Conservation (phyloP, 2,888 invertebrate species). For the Rotaria magnacalcarata region DNA sequence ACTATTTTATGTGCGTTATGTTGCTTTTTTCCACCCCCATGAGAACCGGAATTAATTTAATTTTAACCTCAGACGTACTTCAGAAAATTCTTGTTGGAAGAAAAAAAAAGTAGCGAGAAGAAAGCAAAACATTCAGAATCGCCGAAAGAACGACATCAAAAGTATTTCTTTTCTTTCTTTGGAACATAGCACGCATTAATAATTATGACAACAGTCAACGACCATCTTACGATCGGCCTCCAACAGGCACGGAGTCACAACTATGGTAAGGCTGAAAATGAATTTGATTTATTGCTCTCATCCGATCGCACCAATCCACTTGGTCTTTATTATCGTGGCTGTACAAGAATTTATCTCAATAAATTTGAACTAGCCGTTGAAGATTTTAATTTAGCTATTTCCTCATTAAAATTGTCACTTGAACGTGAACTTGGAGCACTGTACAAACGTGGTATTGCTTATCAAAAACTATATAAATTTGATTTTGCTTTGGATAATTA, state of each 20-base stretch:
- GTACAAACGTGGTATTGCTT: not conserved
- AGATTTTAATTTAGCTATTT: not conserved
- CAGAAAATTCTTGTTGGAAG: too few species aligned
- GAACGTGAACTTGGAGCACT: not conserved
- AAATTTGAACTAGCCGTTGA: not conserved
- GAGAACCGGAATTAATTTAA: too few species aligned
- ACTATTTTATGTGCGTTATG: too few species aligned
- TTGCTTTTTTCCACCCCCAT: too few species aligned
- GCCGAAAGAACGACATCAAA: not conserved
- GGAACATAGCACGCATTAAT: too few species aligned
- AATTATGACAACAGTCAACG: too few species aligned
- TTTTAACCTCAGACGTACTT: too few species aligned
- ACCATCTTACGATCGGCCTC: not conserved
- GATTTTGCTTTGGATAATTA: not conserved
- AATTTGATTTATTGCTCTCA: not conserved
- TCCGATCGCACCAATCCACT: not conserved
- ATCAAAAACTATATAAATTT: not conserved
- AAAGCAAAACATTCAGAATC: too few species aligned
- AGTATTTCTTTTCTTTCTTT: too few species aligned
- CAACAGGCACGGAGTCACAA: not conserved
- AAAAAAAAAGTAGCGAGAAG: too few species aligned
- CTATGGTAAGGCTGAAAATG: not conserved
- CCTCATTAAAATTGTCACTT: not conserved
- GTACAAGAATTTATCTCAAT: not conserved
- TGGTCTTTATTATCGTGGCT: slow-evolving; percentile 1